Evolutionary conservation across 2,797 vertebrate genomes (phyloP), one percentile per base, ranked within the genome.

Genomic region (Lepidocolaptes lacrymiger): DNA sequence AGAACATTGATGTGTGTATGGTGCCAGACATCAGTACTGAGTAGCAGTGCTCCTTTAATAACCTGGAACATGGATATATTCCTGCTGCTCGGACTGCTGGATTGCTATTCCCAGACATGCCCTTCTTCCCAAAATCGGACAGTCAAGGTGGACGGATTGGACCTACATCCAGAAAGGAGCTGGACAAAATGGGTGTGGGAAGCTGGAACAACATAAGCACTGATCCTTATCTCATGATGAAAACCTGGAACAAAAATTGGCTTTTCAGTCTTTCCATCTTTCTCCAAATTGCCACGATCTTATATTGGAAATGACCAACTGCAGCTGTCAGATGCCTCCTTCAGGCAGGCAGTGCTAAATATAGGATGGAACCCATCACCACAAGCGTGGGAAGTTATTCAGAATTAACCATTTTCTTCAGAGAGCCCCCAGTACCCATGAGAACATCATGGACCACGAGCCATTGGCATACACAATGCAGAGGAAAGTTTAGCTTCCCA

Each of bases 271-370:
- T 91, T 88, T 80, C 23, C 7, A 15, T 24, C 68, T 83, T 89
- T 28, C 22, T 14, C 39, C 4, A 34, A 4, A 63, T 41, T 80
- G 23, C 39, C 21, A 46, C 48, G 64, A 66, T 77, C 61, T 80
- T 76, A 54, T 54, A 87, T 82, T 83, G 88, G 71, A 85, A 89
- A 34, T 36, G 36, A 34, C 68, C 72, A 85, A 63, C 68, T 85
- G 76, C 69, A 88, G 66, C 69, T 78, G 76, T 74, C 72, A 90
- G 76, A 74, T 88, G 37, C 23, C 61, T 86, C 54, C 73, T 81
- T 68, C 54, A 93, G 79, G 49, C 27, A 85, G 34, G 32, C 36
- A 88, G 34, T 32, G 27, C 54, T 89, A 85, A 74, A 69, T n/a
- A 41, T 83, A 72, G 61, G 32, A 54, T 36, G 37, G 66, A 64